Base-by-base conservation (phyloP, 1,140 invertebrate genomes). In the Coelopa frigida region DNA sequence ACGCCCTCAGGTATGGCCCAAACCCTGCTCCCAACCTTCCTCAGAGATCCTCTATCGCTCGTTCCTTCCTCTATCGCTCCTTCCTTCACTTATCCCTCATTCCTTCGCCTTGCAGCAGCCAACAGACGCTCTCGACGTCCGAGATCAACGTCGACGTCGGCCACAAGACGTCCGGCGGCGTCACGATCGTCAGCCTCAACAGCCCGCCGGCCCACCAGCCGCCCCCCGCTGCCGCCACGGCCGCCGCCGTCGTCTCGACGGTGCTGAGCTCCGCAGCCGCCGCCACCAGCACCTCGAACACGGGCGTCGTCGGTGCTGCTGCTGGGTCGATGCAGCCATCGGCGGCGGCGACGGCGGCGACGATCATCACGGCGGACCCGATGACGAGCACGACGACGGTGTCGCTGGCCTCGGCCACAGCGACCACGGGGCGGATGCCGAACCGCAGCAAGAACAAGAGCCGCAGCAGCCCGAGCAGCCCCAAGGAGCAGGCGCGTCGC, bases 111-210 rank as follows among this genome's bases (percentile, higher is more conserved):
- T 40, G 10, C 23, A n/a, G n/a, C n/a, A 65, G 64, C 3, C 64
- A 68, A 36, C 64, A 68, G 36, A 39, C 45, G 43, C 23, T 48
- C 7, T 58, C 56, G 54, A 57, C 27, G 50, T 65, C 50, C 46
- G 55, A 44, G 24, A 32, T 40, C 12, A 49, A 44, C 24, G 35
- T 42, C 14, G 61, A 63, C 49, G 73, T 78, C 68, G 78, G 81
- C n/a, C 83, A 79, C 55, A 78, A 84, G 53, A 84, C 77, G 5
- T 78, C 79, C 5, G 78, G 79, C 31, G 82, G 83, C 17, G 80
- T 86, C 1, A 86, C 84, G 5, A 85, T 86, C 27, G 84, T 86
- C 5, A 84, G 83, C 67, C 73, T 87, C 8, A 81, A 82, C 14
- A 81, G 81, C 8, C 40, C 51, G 23, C 39, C 43, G 14, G 44